phyloP scores from a whole-genome alignment of 2,113 vertebrate genomes.

The Dasyornis broadbenti region DNA sequence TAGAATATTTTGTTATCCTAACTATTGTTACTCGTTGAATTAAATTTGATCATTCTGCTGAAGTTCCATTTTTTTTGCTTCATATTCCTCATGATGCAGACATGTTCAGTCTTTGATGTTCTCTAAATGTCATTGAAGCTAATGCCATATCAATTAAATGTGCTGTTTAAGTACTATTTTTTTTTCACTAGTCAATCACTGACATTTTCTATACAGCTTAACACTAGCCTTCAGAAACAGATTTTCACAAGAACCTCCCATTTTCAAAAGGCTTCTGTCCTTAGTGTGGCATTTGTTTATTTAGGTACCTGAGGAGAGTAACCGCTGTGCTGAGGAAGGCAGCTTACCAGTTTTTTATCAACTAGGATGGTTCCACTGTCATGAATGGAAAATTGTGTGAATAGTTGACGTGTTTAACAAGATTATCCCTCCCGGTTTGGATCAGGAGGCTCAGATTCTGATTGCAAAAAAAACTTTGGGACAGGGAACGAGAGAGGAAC shows the following conservation, averaged over 20 bases:
- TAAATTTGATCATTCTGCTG: constrained; percentile 4
- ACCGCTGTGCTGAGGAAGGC: background rate
- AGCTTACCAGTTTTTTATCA: background rate
- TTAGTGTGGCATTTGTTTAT: background rate
- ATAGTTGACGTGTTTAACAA: background rate
- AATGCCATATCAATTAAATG: constrained; percentile 29
- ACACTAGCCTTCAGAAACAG: background rate
- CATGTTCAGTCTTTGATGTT: background rate
- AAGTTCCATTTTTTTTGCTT: constrained; percentile 33
- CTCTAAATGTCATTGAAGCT: background rate
- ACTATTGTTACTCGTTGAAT: constrained; percentile 1
- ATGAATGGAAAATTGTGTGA: background rate
- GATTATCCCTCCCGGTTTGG: background rate
- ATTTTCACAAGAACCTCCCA: background rate
- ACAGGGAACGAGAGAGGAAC: background rate
- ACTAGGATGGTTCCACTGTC: background rate
- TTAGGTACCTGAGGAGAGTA: background rate
- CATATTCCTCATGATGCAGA: background rate
- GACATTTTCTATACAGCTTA: background rate
- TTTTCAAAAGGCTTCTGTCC: background rate
- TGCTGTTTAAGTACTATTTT: background rate
- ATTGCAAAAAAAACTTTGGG: background rate
- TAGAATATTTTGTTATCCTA: constrained; percentile 33
- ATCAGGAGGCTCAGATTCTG: background rate
- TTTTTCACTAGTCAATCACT: background rate